Base-by-base conservation (phyloP, 2,888 invertebrate species). In the Troides aeacus region DNA sequence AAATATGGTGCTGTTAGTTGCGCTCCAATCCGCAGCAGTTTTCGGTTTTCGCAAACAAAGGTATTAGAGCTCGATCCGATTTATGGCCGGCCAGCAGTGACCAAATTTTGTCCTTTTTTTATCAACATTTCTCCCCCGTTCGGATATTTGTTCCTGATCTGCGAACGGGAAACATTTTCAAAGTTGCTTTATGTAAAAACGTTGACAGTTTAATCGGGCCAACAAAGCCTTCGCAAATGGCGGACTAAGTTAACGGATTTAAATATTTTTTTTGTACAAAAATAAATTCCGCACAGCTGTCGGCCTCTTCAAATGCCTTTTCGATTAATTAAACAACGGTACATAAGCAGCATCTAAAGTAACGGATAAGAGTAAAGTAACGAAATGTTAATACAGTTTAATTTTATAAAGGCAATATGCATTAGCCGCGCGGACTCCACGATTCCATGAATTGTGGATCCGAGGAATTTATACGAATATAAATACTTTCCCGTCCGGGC, bases 1-100 rank as follows among this genome's bases (percentile, higher is more conserved):
- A 72, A 73, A 86, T 87, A 88, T 88, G 79, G 84, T 78, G 82
- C 81, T 80, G 83, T 80, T 81, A 81, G 82, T 78, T 77, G 79
- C 81, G 83, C 84, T 83, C 64, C 62, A 56, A 85, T 84, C 85
- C 83, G 79, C 81, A 79, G 81, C 88, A 85, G 88, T 88, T 88
- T 88, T 88, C 86, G 88, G 87, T 87, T 88, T 87, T 86, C 81
- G 85, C 88, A 90, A 89, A 90, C 90, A 89, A 90, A 90, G 88
- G 88, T 88, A 89, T 90, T 89, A 89, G 89, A 87, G 81, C 86
- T 80, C 81, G 75, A 80, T 80, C 79, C 79, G 82, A 90, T 89
- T 90, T 90, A 90, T 88, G 84, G 82, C 83, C 70, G 68, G 70
- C 66, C 56, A 81, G 86, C 84, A 80, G 64, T 69, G 84, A 81